Evolutionary conservation across 2,113 vertebrate species (phyloP).

Genomic region (Channa maculata): DNA sequence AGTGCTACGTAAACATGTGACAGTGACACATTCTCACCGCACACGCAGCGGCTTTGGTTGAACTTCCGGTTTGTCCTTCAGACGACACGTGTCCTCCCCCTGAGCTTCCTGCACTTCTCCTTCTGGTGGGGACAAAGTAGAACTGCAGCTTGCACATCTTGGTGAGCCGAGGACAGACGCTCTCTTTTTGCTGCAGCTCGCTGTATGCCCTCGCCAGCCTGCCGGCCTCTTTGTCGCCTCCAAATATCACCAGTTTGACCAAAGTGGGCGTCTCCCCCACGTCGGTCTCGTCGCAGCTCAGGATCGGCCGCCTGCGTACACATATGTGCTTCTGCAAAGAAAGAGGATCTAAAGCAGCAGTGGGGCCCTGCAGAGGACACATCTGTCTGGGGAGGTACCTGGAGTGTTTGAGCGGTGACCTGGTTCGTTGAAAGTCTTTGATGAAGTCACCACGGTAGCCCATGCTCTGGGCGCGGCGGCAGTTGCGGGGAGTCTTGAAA

Average conservation of each 20-base stretch:
- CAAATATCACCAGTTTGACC: slow-evolving; percentile 90
- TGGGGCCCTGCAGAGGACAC: background rate
- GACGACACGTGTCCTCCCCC: slow-evolving; percentile 28
- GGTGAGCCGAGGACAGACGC: slow-evolving; percentile 86
- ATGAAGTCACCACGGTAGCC: slow-evolving; percentile 62
- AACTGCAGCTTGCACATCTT: slow-evolving; percentile 91
- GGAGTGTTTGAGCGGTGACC: slow-evolving; percentile 79
- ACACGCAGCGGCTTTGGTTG: slow-evolving; percentile 36
- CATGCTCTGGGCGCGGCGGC: slow-evolving; percentile 87
- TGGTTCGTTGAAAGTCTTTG: slow-evolving; percentile 43
- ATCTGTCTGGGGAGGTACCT: slow-evolving; percentile 68
- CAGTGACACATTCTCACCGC: slow-evolving; percentile 51
- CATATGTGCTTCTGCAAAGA: slow-evolving; percentile 72
- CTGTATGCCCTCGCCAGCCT: slow-evolving; percentile 93
- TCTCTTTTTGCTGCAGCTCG: slow-evolving; percentile 89
- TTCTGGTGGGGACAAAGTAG: slow-evolving; percentile 90
- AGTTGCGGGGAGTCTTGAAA: slow-evolving; percentile 85
- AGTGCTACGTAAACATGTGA: background rate
- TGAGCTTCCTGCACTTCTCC: slow-evolving; percentile 58
- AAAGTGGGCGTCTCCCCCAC: slow-evolving; percentile 69
- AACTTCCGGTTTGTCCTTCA: slow-evolving; percentile 43
- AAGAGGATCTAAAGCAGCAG: background rate
- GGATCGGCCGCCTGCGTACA: slow-evolving; percentile 87
- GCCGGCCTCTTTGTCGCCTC: slow-evolving; percentile 91
- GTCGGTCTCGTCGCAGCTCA: slow-evolving; percentile 84